Evolutionary conservation across 2,797 vertebrate species (phyloP), one percentile per base, ranked within the genome.

Genomic region (Dipus sagitta): DNA sequence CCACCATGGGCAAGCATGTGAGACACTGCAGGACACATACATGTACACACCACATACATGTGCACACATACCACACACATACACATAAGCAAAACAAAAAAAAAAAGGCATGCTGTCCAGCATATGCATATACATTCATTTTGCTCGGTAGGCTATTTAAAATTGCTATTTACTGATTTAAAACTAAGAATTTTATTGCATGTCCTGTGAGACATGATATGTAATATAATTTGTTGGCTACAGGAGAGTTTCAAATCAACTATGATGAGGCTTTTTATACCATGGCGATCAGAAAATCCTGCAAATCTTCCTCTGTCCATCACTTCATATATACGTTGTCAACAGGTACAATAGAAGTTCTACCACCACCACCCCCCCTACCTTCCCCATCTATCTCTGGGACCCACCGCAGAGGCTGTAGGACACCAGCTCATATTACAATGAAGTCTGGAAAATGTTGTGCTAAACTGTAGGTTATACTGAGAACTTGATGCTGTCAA

Each of bases 141-240:
- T 78, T 64, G n/a, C 10, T 93, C 67, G 18, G 12, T 58, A 75
- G 26, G 30, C 42, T 76, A 78, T 54, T 86, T 91, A 88, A 88
- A 95, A 34, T 54, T 76, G 60, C 24, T 42, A 47, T 42, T 86
- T 80, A 86, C n/a, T 94, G 79, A 79, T 47, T 47, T 47, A 11
- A 47, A 38, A 38, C 38, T 38, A 38, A 81, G 90, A 68, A 24
- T 62, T 76, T 54, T 76, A 83, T 67, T 90, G 72, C 70, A 88
- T 58, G 65, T 4, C 60, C 42, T 65, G 62, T 60, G 38, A 90
- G 65, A 94, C 15, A 1, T 32, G 38, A 72, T 68, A 75, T 13
- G 0, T 79, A 26, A 65, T 60, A 17, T 17, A 58, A 70, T 65
- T 47, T 82, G 52, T 74, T 92, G 30, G 32, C 68, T 38, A 23